Percentiles rank a stretch among this genome's conserved stretches.
These are phyloP conservation scores for Physocephala rufipes DNA, from an alignment of 2,888 invertebrate genomes.

Conservation along the genomic window DNA sequence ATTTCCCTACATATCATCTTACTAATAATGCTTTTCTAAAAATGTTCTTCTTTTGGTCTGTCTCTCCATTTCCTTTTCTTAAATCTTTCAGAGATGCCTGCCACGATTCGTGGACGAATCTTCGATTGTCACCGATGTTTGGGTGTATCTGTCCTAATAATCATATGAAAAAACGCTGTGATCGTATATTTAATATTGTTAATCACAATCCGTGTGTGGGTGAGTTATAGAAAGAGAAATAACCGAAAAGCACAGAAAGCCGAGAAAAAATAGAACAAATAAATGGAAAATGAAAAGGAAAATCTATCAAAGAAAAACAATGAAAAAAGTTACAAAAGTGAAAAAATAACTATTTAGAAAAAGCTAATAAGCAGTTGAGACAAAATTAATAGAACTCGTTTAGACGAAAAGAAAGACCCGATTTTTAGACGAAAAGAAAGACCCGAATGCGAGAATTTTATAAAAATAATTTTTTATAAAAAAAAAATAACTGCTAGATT, in stretches of 20 bases:
- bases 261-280: slow-evolving; percentile 11
- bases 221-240: slow-evolving; percentile 68
- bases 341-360: background rate
- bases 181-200: slow-evolving; percentile 86
- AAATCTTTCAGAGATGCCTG: slow-evolving; percentile 76
- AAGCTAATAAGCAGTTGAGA: slow-evolving; percentile 21
- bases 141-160: slow-evolving; percentile 93
- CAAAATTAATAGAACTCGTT: too few relatives aligned
- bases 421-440: slow-evolving; percentile 22
- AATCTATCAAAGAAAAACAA: too few relatives aligned
- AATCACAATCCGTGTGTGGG: slow-evolving; percentile 95
- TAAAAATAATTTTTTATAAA: background rate
- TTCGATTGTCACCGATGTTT: slow-evolving; percentile 88
- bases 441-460: slow-evolving; percentile 22
- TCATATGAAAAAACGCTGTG: slow-evolving; percentile 87
- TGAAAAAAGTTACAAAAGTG: slow-evolving; percentile 20
- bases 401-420: slow-evolving; percentile 34
- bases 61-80: background rate
- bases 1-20: too few relatives aligned
- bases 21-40: too few relatives aligned
- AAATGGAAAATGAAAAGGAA: slow-evolving; percentile 15
- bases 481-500: background rate
- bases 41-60: too few relatives aligned
- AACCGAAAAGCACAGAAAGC: slow-evolving; percentile 37
- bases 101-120: slow-evolving; percentile 87